A percentile compares a stretch with the other conserved stretches of the same genome.
phyloP scores from a whole-genome alignment of 2,888 invertebrate genomes.

The Monopis laevigella region DNA sequence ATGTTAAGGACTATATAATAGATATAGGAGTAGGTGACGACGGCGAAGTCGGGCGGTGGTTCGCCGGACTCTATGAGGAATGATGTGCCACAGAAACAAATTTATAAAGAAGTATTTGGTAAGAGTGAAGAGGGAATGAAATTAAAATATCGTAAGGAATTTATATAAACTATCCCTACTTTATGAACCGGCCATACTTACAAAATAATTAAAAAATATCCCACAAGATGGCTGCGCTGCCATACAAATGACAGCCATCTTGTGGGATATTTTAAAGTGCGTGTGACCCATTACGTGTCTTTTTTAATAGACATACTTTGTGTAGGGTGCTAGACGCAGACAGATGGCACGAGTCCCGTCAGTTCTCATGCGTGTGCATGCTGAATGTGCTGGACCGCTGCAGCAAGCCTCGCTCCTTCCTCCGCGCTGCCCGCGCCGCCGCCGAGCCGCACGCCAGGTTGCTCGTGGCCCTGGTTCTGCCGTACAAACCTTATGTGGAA shows the following conservation, averaged over 20 bases:
- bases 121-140: too few relatives aligned
- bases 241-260: too few relatives aligned
- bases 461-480: slow-evolving; percentile 91
- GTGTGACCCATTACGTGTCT: too few relatives aligned
- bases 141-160: too few relatives aligned
- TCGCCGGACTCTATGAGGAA: slow-evolving; percentile 76
- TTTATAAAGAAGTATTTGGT: too few relatives aligned
- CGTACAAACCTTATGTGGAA: slow-evolving; percentile 95
- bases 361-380: slow-evolving; percentile 85
- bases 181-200: too few relatives aligned
- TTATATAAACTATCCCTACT: too few relatives aligned
- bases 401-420: slow-evolving; percentile 81
- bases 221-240: too few relatives aligned
- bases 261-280: too few relatives aligned
- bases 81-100: slow-evolving; percentile 92
- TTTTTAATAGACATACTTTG: too few relatives aligned
- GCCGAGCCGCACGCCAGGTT: slow-evolving; percentile 79
- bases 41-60: slow-evolving; percentile 85
- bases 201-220: too few relatives aligned
- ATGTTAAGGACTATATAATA: too few relatives aligned
- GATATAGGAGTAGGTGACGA: slow-evolving; percentile 98
- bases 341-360: slow-evolving; percentile 67
- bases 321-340: slow-evolving; percentile 78
- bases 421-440: slow-evolving; percentile 76
- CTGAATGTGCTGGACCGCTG: slow-evolving; percentile 95